phyloP scores from a whole-genome alignment of 2,113 vertebrate genomes.

The Clarias macrocephalus region DNA sequence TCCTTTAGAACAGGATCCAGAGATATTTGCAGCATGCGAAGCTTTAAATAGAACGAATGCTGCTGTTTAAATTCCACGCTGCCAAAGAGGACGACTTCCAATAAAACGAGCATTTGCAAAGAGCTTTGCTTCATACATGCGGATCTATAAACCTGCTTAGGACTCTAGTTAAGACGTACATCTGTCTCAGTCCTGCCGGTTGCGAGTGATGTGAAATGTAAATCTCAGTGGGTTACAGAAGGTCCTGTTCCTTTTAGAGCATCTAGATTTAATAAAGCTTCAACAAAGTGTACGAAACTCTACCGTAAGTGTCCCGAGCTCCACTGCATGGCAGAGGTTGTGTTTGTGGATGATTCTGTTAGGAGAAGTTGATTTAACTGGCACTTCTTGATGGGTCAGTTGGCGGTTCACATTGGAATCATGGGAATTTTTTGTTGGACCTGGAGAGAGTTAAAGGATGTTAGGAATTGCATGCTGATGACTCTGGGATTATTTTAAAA shows the following conservation, averaged over 20 bases:
- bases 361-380: constrained; percentile 6
- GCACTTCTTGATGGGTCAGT: neutral
- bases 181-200: neutral
- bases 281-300: neutral
- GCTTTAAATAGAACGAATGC: constrained; percentile 32
- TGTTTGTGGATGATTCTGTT: neutral
- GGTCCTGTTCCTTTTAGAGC: neutral
- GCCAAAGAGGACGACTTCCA: constrained; percentile 23
- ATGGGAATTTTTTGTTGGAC: constrained; percentile 25
- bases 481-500: constrained; percentile 54
- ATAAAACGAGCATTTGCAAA: constrained; percentile 51
- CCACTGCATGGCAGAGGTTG: neutral
- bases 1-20: constrained; percentile 28
- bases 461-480: constrained; percentile 47
- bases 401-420: constrained; percentile 12
- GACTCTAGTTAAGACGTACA: neutral
- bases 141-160: neutral
- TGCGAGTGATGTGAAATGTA: neutral
- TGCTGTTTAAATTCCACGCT: constrained; percentile 29
- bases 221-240: neutral
- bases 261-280: neutral
- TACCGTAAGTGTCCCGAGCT: neutral
- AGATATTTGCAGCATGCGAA: constrained; percentile 43
- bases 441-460: constrained; percentile 55
- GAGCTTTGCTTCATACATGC: constrained; percentile 12